phyloP scores from a whole-genome alignment of 2,797 vertebrate genomes.

The Siniperca scherzeri region DNA sequence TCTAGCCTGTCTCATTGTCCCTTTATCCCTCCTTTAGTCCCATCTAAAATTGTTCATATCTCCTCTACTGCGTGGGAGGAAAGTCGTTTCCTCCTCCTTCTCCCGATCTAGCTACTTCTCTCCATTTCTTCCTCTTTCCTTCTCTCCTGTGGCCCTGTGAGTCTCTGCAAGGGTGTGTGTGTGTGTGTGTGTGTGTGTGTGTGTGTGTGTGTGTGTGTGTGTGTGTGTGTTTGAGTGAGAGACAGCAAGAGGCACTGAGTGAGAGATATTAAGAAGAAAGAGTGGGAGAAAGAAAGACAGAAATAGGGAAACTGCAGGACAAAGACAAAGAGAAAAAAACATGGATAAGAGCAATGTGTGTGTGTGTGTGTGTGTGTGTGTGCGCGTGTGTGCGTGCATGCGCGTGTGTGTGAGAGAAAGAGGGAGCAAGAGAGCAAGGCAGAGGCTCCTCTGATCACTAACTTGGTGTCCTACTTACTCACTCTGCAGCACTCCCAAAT shows the following conservation, averaged over 20 bases:
- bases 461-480: constrained; percentile 76
- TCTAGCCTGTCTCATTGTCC: background rate
- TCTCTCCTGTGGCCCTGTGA: constrained; percentile 52
- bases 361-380: no score
- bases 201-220: constrained; percentile 24
- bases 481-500: constrained; percentile 68
- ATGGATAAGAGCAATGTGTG: constrained; percentile 22
- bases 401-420: background rate
- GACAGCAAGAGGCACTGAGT: constrained; percentile 16
- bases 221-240: constrained; percentile 7
- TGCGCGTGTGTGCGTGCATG: background rate
- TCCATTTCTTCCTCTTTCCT: constrained; percentile 40
- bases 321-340: constrained; percentile 42
- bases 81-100: constrained; percentile 48
- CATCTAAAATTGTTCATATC: constrained; percentile 59
- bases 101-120: constrained; percentile 31
- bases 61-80: constrained; percentile 61
- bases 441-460: constrained; percentile 66
- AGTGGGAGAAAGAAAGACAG: constrained; percentile 34
- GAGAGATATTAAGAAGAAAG: constrained; percentile 40
- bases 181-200: constrained; percentile 12
- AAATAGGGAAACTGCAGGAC: constrained; percentile 44
- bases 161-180: constrained; percentile 34
- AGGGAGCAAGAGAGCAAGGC: constrained; percentile 33
- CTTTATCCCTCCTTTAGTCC: constrained; percentile 37